These are phyloP conservation scores for Plebejus anna DNA, from an alignment of 2,888 invertebrate species.

Conservation along the genomic window DNA sequence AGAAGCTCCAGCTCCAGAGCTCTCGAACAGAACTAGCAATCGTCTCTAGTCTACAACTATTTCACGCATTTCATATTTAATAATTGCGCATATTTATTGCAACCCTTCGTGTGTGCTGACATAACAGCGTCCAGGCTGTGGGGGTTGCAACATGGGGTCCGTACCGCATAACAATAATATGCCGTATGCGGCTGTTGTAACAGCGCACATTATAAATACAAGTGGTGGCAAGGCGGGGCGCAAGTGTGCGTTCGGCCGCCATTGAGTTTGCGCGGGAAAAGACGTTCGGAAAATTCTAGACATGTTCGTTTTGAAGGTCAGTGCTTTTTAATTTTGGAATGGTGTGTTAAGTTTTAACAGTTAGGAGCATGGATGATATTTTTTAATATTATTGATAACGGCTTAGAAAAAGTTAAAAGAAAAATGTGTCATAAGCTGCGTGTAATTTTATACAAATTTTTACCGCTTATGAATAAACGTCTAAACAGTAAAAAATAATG, in stretches of 20 bases:
- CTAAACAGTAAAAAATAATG: too few species aligned
- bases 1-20: too few species aligned
- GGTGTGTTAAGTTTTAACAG: neutral
- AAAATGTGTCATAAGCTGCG: too few species aligned
- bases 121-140: slow-evolving; percentile 39
- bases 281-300: slow-evolving; percentile 52
- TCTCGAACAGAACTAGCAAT: neutral
- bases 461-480: too few species aligned
- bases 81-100: slow-evolving; percentile 13
- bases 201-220: slow-evolving; percentile 75
- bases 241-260: slow-evolving; percentile 61
- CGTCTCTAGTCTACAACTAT: neutral
- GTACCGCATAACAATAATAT: slow-evolving; percentile 63
- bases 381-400: too few species aligned
- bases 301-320: slow-evolving; percentile 74
- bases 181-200: slow-evolving; percentile 56
- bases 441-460: too few species aligned
- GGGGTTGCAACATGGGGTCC: slow-evolving; percentile 65
- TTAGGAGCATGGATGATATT: too few species aligned
- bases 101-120: slow-evolving; percentile 12
- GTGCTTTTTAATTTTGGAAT: slow-evolving; percentile 44
- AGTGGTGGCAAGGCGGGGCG: slow-evolving; percentile 52
- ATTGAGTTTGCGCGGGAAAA: slow-evolving; percentile 62
- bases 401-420: too few species aligned
- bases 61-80: neutral